Percentiles rank a stretch among this genome's conserved stretches.
Conservation (phyloP, 2,888 invertebrate genomes). For the Nomada goodeniana region DNA sequence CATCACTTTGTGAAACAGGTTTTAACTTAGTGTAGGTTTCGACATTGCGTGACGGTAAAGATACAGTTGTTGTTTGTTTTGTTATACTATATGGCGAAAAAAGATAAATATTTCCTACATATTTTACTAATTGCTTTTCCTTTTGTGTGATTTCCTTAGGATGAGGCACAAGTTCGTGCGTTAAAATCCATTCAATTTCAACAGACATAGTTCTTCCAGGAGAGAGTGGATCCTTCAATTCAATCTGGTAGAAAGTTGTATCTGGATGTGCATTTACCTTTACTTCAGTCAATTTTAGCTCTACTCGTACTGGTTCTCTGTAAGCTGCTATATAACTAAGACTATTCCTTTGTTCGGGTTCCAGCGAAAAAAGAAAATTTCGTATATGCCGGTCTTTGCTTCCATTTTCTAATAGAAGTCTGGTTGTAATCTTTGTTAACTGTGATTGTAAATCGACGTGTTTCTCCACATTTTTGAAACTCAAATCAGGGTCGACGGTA, state of each 20-base stretch:
- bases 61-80: slow-evolving; percentile 93
- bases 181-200: slow-evolving; percentile 90
- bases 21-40: slow-evolving; percentile 93
- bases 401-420: slow-evolving; percentile 93
- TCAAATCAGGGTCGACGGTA: slow-evolving; percentile 85
- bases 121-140: slow-evolving; percentile 97
- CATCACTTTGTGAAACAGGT: slow-evolving; percentile 92
- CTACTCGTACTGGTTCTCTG: slow-evolving; percentile 81
- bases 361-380: slow-evolving; percentile 90
- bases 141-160: slow-evolving; percentile 96
- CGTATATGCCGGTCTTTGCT: slow-evolving; percentile 89
- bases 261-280: slow-evolving; percentile 85
- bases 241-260: slow-evolving; percentile 86
- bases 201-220: slow-evolving; percentile 87
- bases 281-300: slow-evolving; percentile 83
- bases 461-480: slow-evolving; percentile 93
- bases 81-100: slow-evolving; percentile 93
- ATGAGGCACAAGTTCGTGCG: slow-evolving; percentile 92
- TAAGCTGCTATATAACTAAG: slow-evolving; percentile 90
- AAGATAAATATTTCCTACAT: slow-evolving; percentile 92
- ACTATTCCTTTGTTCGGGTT: slow-evolving; percentile 87
- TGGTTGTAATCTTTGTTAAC: slow-evolving; percentile 92
- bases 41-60: slow-evolving; percentile 91
- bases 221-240: slow-evolving; percentile 87
- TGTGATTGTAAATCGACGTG: slow-evolving; percentile 95